Evolutionary conservation across 2,888 invertebrate species (phyloP).

Genomic region (Drymonia ruficornis): DNA sequence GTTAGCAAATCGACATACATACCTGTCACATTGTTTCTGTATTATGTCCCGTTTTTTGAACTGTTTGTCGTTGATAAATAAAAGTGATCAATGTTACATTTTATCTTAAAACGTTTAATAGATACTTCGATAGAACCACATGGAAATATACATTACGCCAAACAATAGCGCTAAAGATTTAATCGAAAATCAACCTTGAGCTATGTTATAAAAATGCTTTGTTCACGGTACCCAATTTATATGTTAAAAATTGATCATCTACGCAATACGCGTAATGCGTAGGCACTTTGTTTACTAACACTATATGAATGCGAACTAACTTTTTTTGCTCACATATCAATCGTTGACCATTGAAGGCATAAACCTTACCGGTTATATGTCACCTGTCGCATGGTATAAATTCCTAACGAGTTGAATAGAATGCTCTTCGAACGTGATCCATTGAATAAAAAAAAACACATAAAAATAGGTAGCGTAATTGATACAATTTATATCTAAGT

Average conservation of each 20-base stretch:
- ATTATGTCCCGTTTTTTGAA: no score
- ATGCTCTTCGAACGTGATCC: conserved; percentile 35
- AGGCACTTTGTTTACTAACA: conserved; percentile 61
- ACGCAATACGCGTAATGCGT: conserved; percentile 49
- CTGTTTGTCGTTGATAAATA: no score
- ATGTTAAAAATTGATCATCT: conserved; percentile 45
- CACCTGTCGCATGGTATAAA: conserved; percentile 66
- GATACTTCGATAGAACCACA: conserved; percentile 21
- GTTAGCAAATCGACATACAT: no score
- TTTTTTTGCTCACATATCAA: conserved; percentile 60
- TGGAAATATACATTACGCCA: conserved; percentile 25
- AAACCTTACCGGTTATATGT: conserved; percentile 66
- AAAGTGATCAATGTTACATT: no score
- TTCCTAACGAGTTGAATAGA: conserved; percentile 56
- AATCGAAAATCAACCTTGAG: conserved; percentile 42
- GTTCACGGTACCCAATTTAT: conserved; percentile 46
- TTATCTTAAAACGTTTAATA: background rate
- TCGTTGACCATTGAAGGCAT: conserved; percentile 61
- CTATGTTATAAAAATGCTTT: conserved; percentile 37
- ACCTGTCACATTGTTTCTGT: no score
- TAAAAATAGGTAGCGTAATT: conserved; percentile 35
- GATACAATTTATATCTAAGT: conserved; percentile 13
- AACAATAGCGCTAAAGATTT: conserved; percentile 18
- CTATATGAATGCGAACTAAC: conserved; percentile 55
- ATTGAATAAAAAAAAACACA: conserved; percentile 18